Base-by-base conservation (phyloP, 2,113 vertebrate species). In the Oncorhynchus kisutch region DNA sequence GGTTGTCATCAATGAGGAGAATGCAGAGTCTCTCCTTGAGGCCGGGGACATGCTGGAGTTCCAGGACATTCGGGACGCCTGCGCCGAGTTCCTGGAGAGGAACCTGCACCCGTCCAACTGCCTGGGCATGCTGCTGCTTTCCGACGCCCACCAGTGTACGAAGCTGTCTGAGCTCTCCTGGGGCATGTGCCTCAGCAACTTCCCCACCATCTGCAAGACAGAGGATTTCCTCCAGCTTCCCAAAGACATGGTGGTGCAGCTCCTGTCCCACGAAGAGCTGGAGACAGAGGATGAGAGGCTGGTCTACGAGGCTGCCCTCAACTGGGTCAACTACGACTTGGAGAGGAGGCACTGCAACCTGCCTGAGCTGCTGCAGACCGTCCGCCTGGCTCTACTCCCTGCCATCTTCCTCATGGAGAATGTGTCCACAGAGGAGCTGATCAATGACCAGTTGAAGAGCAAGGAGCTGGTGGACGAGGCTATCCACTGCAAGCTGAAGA, bases 21-120 rank as follows among this genome's bases (percentile, higher is more conserved):
- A 95, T 14, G 94, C 95, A 0, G 95, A 95, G 87, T 95, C 95
- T 0, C 89, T 95, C 1, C 82, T 95, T 73, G 94, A 95, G 80
- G 95, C 94, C 1, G 94, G 94, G 9, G 95, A 95, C 89, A 95
- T 95, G 95, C 83, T 95, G 71, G 94, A 95, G 88, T 95, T 95
- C 84, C 94, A 95, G 81, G 95, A 95, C 86, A 95, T 95, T 81
- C 92, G 94, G 1, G 95, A 95, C 27, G 95, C 95, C 54, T 95
- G 94, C 1, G 94, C 95, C 0, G 95, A 94, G 78, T 95, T 95
- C 77, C 86, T 95, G 9, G 94, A 95, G 85, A 93, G 91, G 77
- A 95, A 95, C 88, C 94, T 95, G 51, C 90, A 95, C 71, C 94
- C 94, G 1, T 87, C 92, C 73, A 95, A 95, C 85, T 95, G 95